Base-by-base conservation (phyloP, 2,113 vertebrate genomes). In the Petroica traversi region DNA sequence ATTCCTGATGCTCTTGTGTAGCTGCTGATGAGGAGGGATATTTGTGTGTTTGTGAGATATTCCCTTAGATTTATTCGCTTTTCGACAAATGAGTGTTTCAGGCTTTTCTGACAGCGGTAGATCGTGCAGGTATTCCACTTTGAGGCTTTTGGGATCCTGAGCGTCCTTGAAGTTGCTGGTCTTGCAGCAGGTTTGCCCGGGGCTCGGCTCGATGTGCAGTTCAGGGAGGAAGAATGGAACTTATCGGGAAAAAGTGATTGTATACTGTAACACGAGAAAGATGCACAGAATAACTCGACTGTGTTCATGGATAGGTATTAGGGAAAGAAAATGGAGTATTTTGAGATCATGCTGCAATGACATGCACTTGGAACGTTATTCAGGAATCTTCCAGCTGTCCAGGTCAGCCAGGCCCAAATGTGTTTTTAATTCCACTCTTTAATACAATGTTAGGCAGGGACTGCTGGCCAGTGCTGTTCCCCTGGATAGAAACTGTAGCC, bases 71-170 rank as follows among this genome's bases (percentile, higher is more conserved):
- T 57, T 49, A 6, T 18, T 15, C 41, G 24, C 14, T 8, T 22
- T 15, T 1, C 26, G 8, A 7, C 36, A 20, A 75, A 40, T 1
- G 3, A 38, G 1, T 13, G 4, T 34, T 74, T 88, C 29, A 17
- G 0, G 11, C 3, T 59, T 41, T 13, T 55, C 41, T 69, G 29
- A 26, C 17, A 38, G 22, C 16, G 29, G 36, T 28, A 69, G 16
- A 2, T 58, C 0, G 0, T 33, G n/a, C 12, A 26, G 1, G 10
- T 85, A 8, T 24, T 51, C 3, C 1, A 0, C 11, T 54, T 48
- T 0, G 10, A 57, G 36, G 22, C 33, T 40, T 0, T 36, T 24
- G 9, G 29, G 22, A 41, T 81, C 23, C 12, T 71, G 64, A 85
- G 43, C 34, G 19, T 63, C 20, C 34, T 24, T 40, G 52, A 46